Percentiles rank a stretch among this genome's conserved stretches.
These are phyloP conservation scores for Notothenia coriiceps DNA, from an alignment of 2,113 vertebrate genomes.

Conservation along the genomic window DNA sequence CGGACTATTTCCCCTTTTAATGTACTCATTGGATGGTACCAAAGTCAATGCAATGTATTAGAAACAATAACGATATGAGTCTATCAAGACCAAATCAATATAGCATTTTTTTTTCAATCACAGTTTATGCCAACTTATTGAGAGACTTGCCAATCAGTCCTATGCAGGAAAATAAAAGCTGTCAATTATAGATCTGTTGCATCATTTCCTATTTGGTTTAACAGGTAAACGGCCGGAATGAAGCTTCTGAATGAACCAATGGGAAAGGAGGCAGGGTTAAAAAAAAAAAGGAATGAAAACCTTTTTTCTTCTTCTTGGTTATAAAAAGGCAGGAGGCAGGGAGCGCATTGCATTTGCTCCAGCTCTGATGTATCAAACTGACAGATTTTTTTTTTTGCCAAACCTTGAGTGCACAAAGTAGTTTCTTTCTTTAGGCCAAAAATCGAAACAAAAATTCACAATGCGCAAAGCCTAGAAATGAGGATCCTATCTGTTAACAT, in stretches of 20 bases:
- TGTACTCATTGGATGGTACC: constrained; percentile 64
- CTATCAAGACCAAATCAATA: constrained; percentile 69
- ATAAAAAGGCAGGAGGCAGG: constrained; percentile 58
- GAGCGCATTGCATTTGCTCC: constrained; percentile 50
- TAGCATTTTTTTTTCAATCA: constrained; percentile 84
- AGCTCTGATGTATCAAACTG: constrained; percentile 64
- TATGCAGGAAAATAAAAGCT: constrained; percentile 71
- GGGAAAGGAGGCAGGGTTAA: constrained; percentile 32
- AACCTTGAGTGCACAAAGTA: constrained; percentile 48
- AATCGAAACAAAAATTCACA: constrained; percentile 75
- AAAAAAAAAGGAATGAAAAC: constrained; percentile 25
- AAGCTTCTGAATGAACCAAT: constrained; percentile 64
- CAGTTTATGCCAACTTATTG: constrained; percentile 76
- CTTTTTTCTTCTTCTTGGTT: constrained; percentile 9
- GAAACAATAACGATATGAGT: constrained; percentile 35
- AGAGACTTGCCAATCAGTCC: constrained; percentile 74
- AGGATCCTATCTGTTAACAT: constrained; percentile 87
- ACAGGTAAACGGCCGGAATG: constrained; percentile 61
- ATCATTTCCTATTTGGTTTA: constrained; percentile 72
- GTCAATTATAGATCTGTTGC: constrained; percentile 75
- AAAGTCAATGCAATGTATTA: constrained; percentile 49
- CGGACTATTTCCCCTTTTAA: not conserved
- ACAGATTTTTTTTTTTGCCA: constrained; percentile 12
- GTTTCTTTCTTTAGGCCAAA: constrained; percentile 64
- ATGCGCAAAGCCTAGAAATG: constrained; percentile 85